Evolutionary conservation across 2,888 invertebrate genomes (phyloP).

Genomic region (Lymantria monacha): DNA sequence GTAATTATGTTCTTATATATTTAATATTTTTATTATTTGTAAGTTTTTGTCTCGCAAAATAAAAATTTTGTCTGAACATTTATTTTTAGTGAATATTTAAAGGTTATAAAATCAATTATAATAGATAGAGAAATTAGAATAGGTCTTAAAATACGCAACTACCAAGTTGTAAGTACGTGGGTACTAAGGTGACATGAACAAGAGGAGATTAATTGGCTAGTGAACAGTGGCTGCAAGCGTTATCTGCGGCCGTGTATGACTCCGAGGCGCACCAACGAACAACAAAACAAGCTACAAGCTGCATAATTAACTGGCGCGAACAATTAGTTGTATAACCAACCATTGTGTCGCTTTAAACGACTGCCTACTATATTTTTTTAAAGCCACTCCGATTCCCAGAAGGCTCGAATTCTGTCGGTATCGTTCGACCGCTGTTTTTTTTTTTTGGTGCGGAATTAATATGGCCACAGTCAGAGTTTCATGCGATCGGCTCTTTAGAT

Average conservation of each 20-base stretch:
- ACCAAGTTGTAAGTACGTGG: too few relatives aligned
- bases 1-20: too few relatives aligned
- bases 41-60: too few relatives aligned
- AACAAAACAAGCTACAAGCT: conserved; percentile 58
- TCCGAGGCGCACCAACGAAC: conserved; percentile 35
- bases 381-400: conserved; percentile 67
- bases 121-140: too few relatives aligned
- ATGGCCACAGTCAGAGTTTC: conserved; percentile 62
- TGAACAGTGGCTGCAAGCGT: conserved; percentile 34
- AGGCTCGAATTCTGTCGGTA: conserved; percentile 54
- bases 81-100: too few relatives aligned
- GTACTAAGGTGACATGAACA: conserved; percentile 3
- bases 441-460: conserved; percentile 67
- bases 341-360: conserved; percentile 64
- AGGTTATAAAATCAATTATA: too few relatives aligned
- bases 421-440: conserved; percentile 45
- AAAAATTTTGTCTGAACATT: too few relatives aligned
- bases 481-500: conserved; percentile 59
- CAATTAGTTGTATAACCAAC: conserved; percentile 75
- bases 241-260: conserved; percentile 19
- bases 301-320: conserved; percentile 71
- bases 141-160: too few relatives aligned
- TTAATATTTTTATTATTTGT: too few relatives aligned
- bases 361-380: conserved; percentile 44
- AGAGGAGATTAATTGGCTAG: conserved; percentile 45